Percentiles rank a stretch among this genome's conserved stretches.
phyloP scores from a whole-genome alignment of 30 jellyfish, hydroid and myxozoan genomes.

The Cassiopea xamachana region DNA sequence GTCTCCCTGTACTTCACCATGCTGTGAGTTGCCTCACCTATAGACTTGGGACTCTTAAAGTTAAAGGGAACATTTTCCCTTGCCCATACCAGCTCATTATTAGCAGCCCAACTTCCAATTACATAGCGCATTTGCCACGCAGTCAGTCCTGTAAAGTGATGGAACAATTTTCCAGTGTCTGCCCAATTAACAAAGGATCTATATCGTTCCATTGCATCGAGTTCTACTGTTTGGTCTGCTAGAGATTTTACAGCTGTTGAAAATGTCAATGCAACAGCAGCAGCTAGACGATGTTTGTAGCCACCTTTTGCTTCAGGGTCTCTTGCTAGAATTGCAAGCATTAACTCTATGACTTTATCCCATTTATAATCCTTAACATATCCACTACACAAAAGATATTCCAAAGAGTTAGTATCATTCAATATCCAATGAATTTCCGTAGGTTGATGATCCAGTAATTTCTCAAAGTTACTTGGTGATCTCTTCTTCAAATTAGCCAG shows the following conservation, averaged over 20 bases:
- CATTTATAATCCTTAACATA: slow-evolving; percentile 52
- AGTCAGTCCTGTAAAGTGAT: background rate
- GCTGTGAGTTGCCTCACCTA: slow-evolving; percentile 59
- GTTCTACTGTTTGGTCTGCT: slow-evolving; percentile 10
- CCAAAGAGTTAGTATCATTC: slow-evolving; percentile 2
- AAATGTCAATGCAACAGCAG: slow-evolving; percentile 46
- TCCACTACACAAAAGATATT: slow-evolving; percentile 36
- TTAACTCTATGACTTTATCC: slow-evolving; percentile 1
- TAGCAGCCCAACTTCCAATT: slow-evolving; percentile 62
- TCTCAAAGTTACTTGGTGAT: background rate
- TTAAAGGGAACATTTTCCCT: slow-evolving; percentile 30
- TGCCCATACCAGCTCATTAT: slow-evolving; percentile 52
- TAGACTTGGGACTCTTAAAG: slow-evolving; percentile 8
- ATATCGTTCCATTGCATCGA: slow-evolving; percentile 36
- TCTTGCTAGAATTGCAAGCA: background rate
- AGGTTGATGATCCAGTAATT: background rate
- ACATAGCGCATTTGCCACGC: slow-evolving; percentile 59
- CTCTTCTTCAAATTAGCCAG: slow-evolving; percentile 1
- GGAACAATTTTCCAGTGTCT: slow-evolving; percentile 19
- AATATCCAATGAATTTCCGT: slow-evolving; percentile 6
- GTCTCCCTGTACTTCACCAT: slow-evolving; percentile 41
- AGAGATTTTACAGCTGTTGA: slow-evolving; percentile 46
- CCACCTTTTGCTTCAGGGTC: slow-evolving; percentile 24
- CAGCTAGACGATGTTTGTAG: slow-evolving; percentile 29
- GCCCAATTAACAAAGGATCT: slow-evolving; percentile 17